Evolutionary conservation across 2,888 invertebrate genomes (phyloP).

Genomic region (Yponomeuta evonymella): DNA sequence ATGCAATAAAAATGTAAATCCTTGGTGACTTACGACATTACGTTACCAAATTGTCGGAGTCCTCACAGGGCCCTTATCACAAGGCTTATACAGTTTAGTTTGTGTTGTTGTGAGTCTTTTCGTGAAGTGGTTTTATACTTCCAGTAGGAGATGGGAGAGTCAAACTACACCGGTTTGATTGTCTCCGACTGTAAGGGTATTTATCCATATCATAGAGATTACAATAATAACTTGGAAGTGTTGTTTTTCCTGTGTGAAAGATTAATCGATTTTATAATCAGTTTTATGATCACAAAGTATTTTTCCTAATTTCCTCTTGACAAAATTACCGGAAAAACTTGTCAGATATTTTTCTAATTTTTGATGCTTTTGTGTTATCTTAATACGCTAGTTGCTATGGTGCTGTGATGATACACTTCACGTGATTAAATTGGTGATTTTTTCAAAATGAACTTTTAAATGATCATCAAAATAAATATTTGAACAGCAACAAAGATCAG

Average conservation of each 20-base stretch:
- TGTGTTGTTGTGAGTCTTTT: background rate
- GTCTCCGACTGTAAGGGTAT: conserved; percentile 22
- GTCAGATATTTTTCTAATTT: too few relatives aligned
- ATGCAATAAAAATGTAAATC: conserved; percentile 59
- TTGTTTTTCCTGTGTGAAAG: background rate
- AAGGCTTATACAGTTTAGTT: background rate
- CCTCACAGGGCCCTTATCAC: background rate
- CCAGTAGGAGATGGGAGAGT: conserved; percentile 17
- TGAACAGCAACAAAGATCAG: too few relatives aligned
- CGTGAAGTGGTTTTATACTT: background rate
- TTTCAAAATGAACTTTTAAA: too few relatives aligned
- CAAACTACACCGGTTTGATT: conserved; percentile 44
- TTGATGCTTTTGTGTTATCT: too few relatives aligned
- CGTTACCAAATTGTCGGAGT: background rate
- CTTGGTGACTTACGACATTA: conserved; percentile 35
- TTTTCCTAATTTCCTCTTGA: too few relatives aligned
- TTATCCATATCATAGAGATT: conserved; percentile 12
- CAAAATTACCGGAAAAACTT: too few relatives aligned
- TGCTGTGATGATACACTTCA: too few relatives aligned
- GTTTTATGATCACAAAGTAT: too few relatives aligned
- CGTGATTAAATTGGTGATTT: too few relatives aligned
- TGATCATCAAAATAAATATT: too few relatives aligned
- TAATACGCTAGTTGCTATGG: too few relatives aligned
- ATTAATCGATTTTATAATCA: too few relatives aligned
- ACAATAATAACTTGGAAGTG: background rate